Percentiles rank a stretch among this genome's conserved stretches.
These are phyloP conservation scores for Eupithecia abbreviata DNA, from an alignment of 2,888 invertebrate species.

Conservation along the genomic window DNA sequence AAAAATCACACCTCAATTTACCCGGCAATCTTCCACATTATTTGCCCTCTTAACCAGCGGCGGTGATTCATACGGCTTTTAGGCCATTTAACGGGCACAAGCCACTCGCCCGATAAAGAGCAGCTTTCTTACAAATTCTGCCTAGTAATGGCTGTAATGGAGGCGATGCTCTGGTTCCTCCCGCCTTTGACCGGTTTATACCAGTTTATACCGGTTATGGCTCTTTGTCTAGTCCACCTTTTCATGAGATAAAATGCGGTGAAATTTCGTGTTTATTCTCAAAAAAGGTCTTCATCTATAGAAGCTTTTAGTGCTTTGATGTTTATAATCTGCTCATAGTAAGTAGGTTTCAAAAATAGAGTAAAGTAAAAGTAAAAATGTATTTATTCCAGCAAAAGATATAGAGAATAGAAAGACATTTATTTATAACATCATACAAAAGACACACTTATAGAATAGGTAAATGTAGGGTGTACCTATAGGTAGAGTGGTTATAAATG, in stretches of 20 bases:
- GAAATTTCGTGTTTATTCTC: constrained; percentile 5
- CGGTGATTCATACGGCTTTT: constrained; percentile 11
- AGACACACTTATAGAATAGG: too few relatives aligned
- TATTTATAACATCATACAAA: too few relatives aligned
- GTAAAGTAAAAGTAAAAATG: too few relatives aligned
- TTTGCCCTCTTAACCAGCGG: constrained; percentile 5
- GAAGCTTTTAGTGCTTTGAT: background rate
- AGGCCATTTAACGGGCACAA: background rate
- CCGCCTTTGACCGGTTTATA: constrained; percentile 10
- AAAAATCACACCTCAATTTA: constrained; percentile 14
- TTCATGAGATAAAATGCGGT: constrained; percentile 1
- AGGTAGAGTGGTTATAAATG: too few relatives aligned
- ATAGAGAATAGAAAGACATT: too few relatives aligned
- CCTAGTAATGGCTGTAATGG: constrained; percentile 12
- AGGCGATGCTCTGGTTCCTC: background rate
- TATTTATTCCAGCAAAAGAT: too few relatives aligned
- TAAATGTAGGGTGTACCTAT: too few relatives aligned
- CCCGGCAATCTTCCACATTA: constrained; percentile 12
- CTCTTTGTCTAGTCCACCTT: constrained; percentile 12
- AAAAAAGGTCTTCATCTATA: background rate
- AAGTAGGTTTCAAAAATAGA: background rate
- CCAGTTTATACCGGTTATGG: constrained; percentile 13
- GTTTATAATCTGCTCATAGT: background rate
- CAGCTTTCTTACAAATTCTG: constrained; percentile 14
- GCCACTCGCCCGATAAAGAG: constrained; percentile 7